Evolutionary conservation across 2,888 invertebrate species (phyloP).

Genomic region (Anagyrus pseudococci): DNA sequence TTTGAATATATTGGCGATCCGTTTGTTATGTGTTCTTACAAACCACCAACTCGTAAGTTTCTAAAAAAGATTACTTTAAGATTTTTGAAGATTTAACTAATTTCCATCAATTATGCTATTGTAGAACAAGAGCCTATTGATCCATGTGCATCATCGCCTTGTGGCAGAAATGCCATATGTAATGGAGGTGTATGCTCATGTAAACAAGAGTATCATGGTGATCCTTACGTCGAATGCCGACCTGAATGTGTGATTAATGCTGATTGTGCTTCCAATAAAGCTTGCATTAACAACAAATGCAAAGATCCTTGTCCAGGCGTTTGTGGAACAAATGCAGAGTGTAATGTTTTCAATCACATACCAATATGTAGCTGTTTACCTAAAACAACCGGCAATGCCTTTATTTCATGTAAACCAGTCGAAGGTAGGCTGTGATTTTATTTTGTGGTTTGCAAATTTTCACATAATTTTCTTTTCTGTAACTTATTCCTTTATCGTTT

Average conservation of each 20-base stretch:
- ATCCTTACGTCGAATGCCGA: slow-evolving; percentile 64
- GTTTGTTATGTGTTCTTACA: slow-evolving; percentile 61
- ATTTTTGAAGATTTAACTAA: background rate
- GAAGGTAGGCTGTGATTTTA: slow-evolving; percentile 4
- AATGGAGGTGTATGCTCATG: slow-evolving; percentile 71
- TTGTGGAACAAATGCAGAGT: slow-evolving; percentile 77
- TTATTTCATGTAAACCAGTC: slow-evolving; percentile 70
- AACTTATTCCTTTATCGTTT: too few relatives aligned
- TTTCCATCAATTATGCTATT: slow-evolving; percentile 69
- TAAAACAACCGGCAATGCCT: slow-evolving; percentile 76
- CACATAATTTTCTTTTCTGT: slow-evolving; percentile 67
- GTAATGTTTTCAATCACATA: slow-evolving; percentile 73
- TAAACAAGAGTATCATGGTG: slow-evolving; percentile 68
- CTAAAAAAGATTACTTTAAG: too few relatives aligned
- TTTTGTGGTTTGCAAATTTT: slow-evolving; percentile 2
- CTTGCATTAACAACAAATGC: slow-evolving; percentile 63
- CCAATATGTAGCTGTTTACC: slow-evolving; percentile 69
- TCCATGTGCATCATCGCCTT: slow-evolving; percentile 75
- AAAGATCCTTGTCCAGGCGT: slow-evolving; percentile 72
- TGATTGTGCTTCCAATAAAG: slow-evolving; percentile 60
- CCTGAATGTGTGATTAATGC: slow-evolving; percentile 62
- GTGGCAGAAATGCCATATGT: slow-evolving; percentile 73
- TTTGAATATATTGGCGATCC: slow-evolving; percentile 71
- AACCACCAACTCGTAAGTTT: too few relatives aligned
- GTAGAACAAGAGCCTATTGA: slow-evolving; percentile 65